Base-by-base conservation (phyloP, 2,113 vertebrate species). In the Epinephelus fuscoguttatus region DNA sequence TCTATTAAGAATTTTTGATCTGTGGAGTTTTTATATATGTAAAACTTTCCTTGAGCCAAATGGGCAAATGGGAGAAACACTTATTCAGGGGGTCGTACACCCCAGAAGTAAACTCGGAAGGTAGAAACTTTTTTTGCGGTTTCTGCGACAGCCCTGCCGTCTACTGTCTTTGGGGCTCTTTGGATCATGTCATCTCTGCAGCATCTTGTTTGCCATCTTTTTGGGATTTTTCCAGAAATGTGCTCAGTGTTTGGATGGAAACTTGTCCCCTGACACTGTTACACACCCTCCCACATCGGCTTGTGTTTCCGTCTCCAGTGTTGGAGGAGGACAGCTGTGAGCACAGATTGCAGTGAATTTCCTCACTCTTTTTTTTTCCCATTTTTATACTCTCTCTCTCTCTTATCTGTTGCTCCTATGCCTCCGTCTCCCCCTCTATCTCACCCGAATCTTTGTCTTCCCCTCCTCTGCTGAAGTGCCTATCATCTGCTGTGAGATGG, bases 291-390 rank as follows among this genome's bases (percentile, higher is more conserved):
- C 49, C 30, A 42, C 71, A 15, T 74, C 10, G 4, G 11, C 53
- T 42, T 4, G 3, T n/a, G 14, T 56, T 56, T 64, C 45, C 33
- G 3, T 42, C 70, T 40, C 37, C 47, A 0, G 17, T 50, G 12
- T 14, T 9, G 30, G 66, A 73, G 42, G 82, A 71, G 18, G 68
- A 61, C 68, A 67, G 78, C 75, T 72, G 71, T 25, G 57, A 80
- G 67, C 42, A 27, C 50, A 59, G 67, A 81, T 83, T 89, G 57
- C 87, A 60, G 63, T 45, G 59, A 47, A 75, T 82, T 78, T 86
- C 53, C 59, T 81, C 73, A 81, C 40, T 53, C 18, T 40, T 78
- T 40, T 30, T 30, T 50, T 33, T 67, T 81, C 70, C 52, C 18
- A 40, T 70, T 68, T 59, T 50, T 50, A 14, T 4, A 4, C 30